Conservation (phyloP, 2,113 vertebrate genomes). For the Scytalopus superciliaris region DNA sequence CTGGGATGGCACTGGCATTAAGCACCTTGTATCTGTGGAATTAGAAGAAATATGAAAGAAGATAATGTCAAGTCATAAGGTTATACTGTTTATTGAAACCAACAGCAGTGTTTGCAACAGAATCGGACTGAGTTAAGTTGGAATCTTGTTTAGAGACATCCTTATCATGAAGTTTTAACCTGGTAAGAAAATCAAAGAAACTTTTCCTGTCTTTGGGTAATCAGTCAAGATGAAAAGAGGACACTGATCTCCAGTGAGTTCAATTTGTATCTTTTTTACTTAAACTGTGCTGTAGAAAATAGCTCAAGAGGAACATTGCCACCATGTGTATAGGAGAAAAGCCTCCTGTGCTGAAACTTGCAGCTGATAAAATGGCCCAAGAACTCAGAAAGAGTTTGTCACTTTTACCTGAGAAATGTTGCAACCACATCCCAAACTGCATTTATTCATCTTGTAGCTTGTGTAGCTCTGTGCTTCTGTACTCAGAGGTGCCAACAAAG, state of each 20-base stretch:
- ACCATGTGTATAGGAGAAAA: not conserved
- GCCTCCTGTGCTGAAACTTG: too few relatives aligned
- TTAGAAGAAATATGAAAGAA: not conserved
- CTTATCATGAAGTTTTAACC: not conserved
- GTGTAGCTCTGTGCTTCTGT: not conserved
- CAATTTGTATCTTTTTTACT: not conserved
- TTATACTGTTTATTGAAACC: not conserved
- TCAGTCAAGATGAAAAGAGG: not conserved
- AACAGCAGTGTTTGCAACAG: not conserved
- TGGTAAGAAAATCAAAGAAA: not conserved
- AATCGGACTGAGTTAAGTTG: not conserved
- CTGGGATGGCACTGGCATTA: slow-evolving; percentile 83
- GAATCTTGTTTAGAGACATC: not conserved
- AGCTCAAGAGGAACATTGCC: not conserved
- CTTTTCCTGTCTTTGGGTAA: not conserved
- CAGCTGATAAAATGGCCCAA: not conserved
- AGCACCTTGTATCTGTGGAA: too few relatives aligned
- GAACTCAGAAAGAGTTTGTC: not conserved
- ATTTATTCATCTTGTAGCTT: not conserved
- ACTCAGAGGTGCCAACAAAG: not conserved
- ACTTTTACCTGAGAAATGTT: not conserved
- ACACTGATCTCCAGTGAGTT: not conserved
- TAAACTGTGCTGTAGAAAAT: not conserved
- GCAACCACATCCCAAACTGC: not conserved
- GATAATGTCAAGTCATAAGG: not conserved